phyloP scores from a whole-genome alignment of 2,888 invertebrate genomes.

The Frankliniella intonsa region DNA sequence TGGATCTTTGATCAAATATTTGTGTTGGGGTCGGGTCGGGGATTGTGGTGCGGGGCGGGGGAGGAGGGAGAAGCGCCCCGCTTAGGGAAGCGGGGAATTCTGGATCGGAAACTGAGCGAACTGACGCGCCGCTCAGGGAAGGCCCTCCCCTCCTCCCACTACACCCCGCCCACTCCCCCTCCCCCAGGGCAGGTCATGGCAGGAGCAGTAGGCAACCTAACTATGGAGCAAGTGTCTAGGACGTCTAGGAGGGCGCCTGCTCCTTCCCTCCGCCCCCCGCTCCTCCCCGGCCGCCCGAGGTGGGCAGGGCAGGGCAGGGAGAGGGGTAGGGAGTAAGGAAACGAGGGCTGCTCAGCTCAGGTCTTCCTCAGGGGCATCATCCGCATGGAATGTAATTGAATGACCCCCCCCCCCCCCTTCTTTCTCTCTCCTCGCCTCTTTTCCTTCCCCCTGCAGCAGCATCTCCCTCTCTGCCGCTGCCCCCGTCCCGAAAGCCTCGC shows the following conservation, averaged over 20 bases:
- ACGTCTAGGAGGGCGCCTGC: background rate
- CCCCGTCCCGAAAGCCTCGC: conserved; percentile 8
- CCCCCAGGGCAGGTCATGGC: too few relatives aligned
- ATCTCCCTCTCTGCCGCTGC: conserved; percentile 27
- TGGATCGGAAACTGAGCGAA: too few relatives aligned
- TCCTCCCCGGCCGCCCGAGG: background rate
- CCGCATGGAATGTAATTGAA: background rate
- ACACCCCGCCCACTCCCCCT: too few relatives aligned
- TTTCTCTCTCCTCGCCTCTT: conserved; percentile 3
- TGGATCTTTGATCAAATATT: too few relatives aligned
- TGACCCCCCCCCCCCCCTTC: background rate
- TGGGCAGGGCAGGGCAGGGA: background rate
- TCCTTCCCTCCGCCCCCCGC: background rate
- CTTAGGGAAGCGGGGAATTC: too few relatives aligned
- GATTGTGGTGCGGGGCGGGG: too few relatives aligned
- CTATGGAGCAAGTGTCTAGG: background rate
- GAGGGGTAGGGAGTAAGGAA: background rate
- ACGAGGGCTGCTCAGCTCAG: background rate
- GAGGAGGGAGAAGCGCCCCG: too few relatives aligned
- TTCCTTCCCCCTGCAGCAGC: conserved; percentile 25
- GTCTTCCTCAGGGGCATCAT: background rate
- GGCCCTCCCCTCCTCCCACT: too few relatives aligned
- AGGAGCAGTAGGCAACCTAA: too few relatives aligned
- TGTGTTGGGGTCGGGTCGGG: too few relatives aligned
- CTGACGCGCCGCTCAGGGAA: too few relatives aligned